These are phyloP conservation scores for Teinopalpus imperialis DNA, from an alignment of 2,888 invertebrate genomes.

Conservation along the genomic window DNA sequence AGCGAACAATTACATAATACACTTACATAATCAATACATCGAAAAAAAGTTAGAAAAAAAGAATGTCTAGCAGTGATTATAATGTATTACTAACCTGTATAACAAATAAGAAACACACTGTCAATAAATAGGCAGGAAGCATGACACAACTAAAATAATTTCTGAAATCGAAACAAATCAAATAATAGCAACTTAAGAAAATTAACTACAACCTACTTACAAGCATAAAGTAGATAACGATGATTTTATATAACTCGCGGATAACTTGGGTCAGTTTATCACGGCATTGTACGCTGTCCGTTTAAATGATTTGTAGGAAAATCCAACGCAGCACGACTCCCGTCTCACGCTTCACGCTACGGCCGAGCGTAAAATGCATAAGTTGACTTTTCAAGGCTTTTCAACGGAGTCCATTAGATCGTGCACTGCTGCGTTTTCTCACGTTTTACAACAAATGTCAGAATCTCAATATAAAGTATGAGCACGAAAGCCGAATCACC, in stretches of 20 bases:
- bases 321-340: conserved; percentile 22
- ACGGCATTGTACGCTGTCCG: conserved; percentile 26
- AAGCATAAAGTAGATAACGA: conserved; percentile 7
- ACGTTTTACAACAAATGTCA: conserved; percentile 28
- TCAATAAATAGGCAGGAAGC: too few relatives aligned
- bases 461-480: conserved; percentile 4
- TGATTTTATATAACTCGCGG: conserved; percentile 20
- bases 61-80: too few relatives aligned
- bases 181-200: too few relatives aligned
- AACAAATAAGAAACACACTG: too few relatives aligned
- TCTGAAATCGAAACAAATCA: too few relatives aligned
- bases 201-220: neutral
- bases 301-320: conserved; percentile 36
- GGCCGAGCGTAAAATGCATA: conserved; percentile 28
- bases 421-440: conserved; percentile 29
- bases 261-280: conserved; percentile 17
- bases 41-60: too few relatives aligned
- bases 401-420: conserved; percentile 20
- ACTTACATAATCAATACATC: too few relatives aligned
- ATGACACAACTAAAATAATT: too few relatives aligned
- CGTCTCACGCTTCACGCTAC: conserved; percentile 24
- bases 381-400: conserved; percentile 39
- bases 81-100: too few relatives aligned
- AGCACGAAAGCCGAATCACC: neutral
- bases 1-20: too few relatives aligned